Percentiles rank a stretch among this genome's conserved stretches.
Evolutionary conservation across 2,888 invertebrate species (phyloP).

Genomic region (Dusona sp.): DNA sequence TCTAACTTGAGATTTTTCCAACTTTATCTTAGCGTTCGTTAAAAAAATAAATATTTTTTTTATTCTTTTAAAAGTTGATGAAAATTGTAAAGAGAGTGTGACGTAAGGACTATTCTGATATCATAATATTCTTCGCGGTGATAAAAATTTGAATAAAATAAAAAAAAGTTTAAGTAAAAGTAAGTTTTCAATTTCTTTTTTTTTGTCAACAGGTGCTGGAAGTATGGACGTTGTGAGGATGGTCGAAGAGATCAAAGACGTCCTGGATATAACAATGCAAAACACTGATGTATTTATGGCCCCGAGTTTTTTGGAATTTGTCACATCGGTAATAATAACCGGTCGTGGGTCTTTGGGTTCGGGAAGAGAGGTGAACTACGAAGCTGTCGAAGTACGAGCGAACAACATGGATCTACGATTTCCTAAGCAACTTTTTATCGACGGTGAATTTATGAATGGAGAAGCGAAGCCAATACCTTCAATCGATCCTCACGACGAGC

Average conservation of each 20-base stretch:
- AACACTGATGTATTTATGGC: slow-evolving; percentile 98
- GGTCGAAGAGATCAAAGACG: slow-evolving; percentile 96
- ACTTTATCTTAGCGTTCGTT: no score
- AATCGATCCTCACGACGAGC: slow-evolving; percentile 95
- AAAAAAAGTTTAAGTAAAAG: not conserved
- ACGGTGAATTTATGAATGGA: slow-evolving; percentile 95
- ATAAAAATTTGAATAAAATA: not conserved
- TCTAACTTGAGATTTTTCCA: no score
- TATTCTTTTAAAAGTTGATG: not conserved
- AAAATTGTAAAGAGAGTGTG: not conserved
- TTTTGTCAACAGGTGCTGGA: slow-evolving; percentile 87
- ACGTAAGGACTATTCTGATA: not conserved
- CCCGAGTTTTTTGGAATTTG: slow-evolving; percentile 94
- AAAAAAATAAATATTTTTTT: not conserved
- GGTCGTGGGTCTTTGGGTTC: slow-evolving; percentile 87
- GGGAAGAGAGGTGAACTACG: slow-evolving; percentile 88
- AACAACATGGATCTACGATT: slow-evolving; percentile 95
- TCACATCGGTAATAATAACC: slow-evolving; percentile 88
- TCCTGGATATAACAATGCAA: slow-evolving; percentile 90
- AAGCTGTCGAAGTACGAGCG: slow-evolving; percentile 90
- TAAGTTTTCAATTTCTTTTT: not conserved
- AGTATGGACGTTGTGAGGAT: slow-evolving; percentile 98
- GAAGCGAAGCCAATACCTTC: slow-evolving; percentile 87
- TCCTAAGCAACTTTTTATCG: slow-evolving; percentile 96
- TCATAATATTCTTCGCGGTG: no score